Evolutionary conservation across 2,888 invertebrate species (phyloP).

Genomic region (Melolontha melolontha): DNA sequence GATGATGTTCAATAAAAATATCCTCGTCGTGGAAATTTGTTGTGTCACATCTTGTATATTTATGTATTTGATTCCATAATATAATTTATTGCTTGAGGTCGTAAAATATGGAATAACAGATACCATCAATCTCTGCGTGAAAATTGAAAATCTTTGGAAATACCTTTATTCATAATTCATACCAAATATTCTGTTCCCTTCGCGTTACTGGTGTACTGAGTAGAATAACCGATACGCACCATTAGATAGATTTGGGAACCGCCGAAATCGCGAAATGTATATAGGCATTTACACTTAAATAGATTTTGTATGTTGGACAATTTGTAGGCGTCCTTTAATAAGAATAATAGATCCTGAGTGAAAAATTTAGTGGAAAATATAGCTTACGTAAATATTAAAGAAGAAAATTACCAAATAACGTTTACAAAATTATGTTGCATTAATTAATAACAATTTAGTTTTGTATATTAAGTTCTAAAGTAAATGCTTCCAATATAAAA

Average conservation of each 20-base stretch:
- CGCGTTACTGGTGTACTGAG: background rate
- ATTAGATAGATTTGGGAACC: slow-evolving; percentile 13
- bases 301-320: no score
- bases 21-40: no score
- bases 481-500: no score
- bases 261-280: slow-evolving; percentile 1
- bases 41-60: background rate
- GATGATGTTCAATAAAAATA: no score
- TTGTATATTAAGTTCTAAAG: no score
- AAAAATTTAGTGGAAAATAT: no score
- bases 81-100: slow-evolving; percentile 26
- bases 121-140: slow-evolving; percentile 23
- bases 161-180: slow-evolving; percentile 30
- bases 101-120: slow-evolving; percentile 14
- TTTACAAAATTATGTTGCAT: no score
- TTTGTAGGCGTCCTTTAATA: background rate
- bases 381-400: no score
- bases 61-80: slow-evolving; percentile 2
- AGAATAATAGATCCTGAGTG: no score
- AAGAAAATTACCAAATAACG: no score
- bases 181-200: slow-evolving; percentile 20
- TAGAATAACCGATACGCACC: background rate
- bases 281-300: background rate
- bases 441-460: no score
- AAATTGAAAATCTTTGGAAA: slow-evolving; percentile 24